Evolutionary conservation across 2,113 vertebrate species (phyloP), one percentile per base, ranked within the genome.

Genomic region (Excalfactoria chinensis): DNA sequence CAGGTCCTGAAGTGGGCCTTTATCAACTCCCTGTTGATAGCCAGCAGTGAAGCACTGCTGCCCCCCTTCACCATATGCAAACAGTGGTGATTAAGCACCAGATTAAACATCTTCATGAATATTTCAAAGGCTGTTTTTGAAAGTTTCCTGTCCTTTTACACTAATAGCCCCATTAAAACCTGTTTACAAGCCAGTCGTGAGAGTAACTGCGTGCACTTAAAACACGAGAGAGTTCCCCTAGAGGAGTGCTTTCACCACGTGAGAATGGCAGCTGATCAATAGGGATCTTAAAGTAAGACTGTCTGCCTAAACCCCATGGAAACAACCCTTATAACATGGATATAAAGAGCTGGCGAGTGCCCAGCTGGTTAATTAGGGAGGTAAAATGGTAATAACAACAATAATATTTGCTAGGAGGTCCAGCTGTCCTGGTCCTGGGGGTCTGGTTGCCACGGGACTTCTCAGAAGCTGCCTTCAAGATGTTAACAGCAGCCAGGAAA

Each of bases 81-180:
- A 98, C 98, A 98, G 96, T 98, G 97, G 98, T 98, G 98, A 99
- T 99, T 98, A 98, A 98, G 98, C 98, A 96, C 97, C 97, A 98
- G 98, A 98, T 98, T 98, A 98, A 98, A 98, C 97, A 98, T 98
- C 95, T 96, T 98, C 98, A 98, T 99, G 97, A 99, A 99, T 99
- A 98, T 98, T 98, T 98, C 98, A 98, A 97, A 95, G 97, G 96
- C 96, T 98, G 98, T 94, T 98, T 98, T 98, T 98, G 97, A 98
- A 98, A 98, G 98, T 98, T 98, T 98, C 98, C 98, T 98, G 98
- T 98, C 98, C 98, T 98, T 98, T 98, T 98, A 98, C 98, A 97
- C 98, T 98, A 99, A 99, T 98, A 99, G 98, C 98, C 98, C 98
- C 98, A 99, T 98, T 99, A 99, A 98, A 98, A 98, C 97, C 98